phyloP scores from a whole-genome alignment of 2,888 invertebrate species.

The Drosophila mayaguana region DNA sequence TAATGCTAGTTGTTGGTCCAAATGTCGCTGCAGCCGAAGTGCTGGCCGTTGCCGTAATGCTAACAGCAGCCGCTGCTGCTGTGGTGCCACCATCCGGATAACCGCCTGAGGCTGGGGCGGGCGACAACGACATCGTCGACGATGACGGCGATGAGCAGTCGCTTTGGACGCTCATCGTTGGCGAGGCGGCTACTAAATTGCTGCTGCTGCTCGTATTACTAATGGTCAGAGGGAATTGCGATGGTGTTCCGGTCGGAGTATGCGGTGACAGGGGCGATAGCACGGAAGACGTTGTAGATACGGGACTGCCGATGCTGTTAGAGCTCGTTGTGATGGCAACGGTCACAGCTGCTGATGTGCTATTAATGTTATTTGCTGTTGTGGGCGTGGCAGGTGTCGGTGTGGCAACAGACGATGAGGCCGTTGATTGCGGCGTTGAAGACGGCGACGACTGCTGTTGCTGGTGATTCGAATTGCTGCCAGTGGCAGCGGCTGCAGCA shows the following conservation, averaged over 20 bases:
- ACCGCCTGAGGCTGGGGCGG: conserved; percentile 76
- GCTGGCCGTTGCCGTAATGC: conserved; percentile 82
- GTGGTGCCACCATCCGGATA: conserved; percentile 69
- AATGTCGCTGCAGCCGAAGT: conserved; percentile 77
- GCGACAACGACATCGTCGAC: conserved; percentile 82
- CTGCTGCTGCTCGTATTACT: conserved; percentile 71
- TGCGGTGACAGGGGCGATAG: conserved; percentile 81
- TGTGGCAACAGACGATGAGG: conserved; percentile 23
- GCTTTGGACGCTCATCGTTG: conserved; percentile 82
- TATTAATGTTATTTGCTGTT: conserved; percentile 35
- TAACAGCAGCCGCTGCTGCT: conserved; percentile 72
- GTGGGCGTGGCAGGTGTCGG: conserved; percentile 52
- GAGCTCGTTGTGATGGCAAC: conserved; percentile 41
- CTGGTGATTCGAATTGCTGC: conserved; percentile 45
- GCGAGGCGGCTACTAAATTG: conserved; percentile 76
- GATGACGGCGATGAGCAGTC: conserved; percentile 83
- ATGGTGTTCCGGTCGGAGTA: conserved; percentile 76
- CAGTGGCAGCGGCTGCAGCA: conserved; percentile 58
- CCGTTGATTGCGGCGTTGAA: conserved; percentile 28
- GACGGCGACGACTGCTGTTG: conserved; percentile 39
- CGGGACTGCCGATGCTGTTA: conserved; percentile 55
- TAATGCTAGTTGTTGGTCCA: conserved; percentile 74
- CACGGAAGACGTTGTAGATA: conserved; percentile 56
- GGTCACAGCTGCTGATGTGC: conserved; percentile 22
- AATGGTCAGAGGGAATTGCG: conserved; percentile 70